These are phyloP conservation scores for Climacteris rufus DNA, from an alignment of 2,113 vertebrate species.

Conservation along the genomic window DNA sequence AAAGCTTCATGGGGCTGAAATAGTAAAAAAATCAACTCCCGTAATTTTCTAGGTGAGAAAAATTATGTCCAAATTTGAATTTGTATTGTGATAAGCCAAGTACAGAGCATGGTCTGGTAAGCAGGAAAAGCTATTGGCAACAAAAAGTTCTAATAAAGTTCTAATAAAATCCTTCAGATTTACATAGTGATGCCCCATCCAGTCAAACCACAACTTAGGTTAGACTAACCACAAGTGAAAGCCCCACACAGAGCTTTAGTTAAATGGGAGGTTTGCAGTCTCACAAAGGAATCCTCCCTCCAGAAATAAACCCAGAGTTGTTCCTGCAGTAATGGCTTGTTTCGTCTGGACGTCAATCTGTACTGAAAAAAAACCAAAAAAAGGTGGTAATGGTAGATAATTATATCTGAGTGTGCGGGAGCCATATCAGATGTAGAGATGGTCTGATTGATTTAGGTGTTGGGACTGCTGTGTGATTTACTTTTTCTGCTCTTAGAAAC, in stretches of 20 bases:
- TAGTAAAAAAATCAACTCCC: background rate
- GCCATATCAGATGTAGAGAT: slow-evolving; percentile 1
- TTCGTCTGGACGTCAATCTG: slow-evolving; percentile 36
- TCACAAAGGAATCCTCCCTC: background rate
- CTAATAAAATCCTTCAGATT: background rate
- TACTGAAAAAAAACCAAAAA: background rate
- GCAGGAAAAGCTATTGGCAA: background rate
- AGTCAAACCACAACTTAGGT: background rate
- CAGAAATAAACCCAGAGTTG: background rate
- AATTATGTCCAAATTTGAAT: background rate
- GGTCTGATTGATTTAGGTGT: background rate
- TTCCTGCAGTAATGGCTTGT: slow-evolving; percentile 31
- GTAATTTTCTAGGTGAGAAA: background rate
- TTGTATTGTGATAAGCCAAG: background rate
- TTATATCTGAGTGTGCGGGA: background rate
- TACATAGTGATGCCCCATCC: background rate
- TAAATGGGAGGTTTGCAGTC: background rate
- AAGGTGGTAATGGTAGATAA: slow-evolving; percentile 4
- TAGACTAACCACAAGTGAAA: background rate
- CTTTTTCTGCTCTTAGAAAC: background rate
- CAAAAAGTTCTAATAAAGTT: background rate
- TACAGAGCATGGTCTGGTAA: background rate
- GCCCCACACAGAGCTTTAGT: background rate
- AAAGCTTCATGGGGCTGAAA: background rate
- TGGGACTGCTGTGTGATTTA: background rate